Conservation (phyloP, 2,113 vertebrate genomes). For the Camarhynchus parvulus region DNA sequence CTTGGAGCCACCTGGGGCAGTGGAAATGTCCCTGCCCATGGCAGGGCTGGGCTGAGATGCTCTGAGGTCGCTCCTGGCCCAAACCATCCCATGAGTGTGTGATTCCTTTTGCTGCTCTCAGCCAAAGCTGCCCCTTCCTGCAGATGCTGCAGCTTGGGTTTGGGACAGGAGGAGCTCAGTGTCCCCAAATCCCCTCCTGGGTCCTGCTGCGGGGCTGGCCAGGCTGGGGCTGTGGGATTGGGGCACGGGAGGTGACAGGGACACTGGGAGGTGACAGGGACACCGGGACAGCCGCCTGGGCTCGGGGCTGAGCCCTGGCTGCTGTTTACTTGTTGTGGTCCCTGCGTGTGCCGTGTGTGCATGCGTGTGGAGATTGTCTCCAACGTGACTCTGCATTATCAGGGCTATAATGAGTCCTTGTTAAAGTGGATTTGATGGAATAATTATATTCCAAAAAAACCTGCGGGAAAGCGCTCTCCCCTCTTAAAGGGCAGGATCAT, state of each 20-base stretch:
- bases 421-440: slow-evolving; percentile 79
- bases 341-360: background rate
- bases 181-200: accelerated
- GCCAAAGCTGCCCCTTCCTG: background rate
- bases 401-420: slow-evolving; percentile 75
- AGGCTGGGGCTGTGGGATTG: accelerated
- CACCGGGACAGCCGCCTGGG: accelerated
- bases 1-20: accelerated
- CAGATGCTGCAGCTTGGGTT: background rate
- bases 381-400: slow-evolving; percentile 78
- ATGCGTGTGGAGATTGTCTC: slow-evolving; percentile 61
- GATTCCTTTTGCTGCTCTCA: background rate
- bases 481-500: slow-evolving; percentile 80
- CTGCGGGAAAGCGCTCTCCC: slow-evolving; percentile 70
- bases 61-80: background rate
- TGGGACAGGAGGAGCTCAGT: background rate
- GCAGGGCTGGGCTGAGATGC: background rate
- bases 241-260: background rate
- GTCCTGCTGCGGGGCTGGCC: accelerated
- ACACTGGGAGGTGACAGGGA: background rate
- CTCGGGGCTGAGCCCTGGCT: background rate
- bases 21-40: background rate
- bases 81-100: accelerated
- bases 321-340: slow-evolving; percentile 25
- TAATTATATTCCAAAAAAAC: slow-evolving; percentile 78